Conservation (phyloP, 2,113 vertebrate species). For the Camelus dromedarius region DNA sequence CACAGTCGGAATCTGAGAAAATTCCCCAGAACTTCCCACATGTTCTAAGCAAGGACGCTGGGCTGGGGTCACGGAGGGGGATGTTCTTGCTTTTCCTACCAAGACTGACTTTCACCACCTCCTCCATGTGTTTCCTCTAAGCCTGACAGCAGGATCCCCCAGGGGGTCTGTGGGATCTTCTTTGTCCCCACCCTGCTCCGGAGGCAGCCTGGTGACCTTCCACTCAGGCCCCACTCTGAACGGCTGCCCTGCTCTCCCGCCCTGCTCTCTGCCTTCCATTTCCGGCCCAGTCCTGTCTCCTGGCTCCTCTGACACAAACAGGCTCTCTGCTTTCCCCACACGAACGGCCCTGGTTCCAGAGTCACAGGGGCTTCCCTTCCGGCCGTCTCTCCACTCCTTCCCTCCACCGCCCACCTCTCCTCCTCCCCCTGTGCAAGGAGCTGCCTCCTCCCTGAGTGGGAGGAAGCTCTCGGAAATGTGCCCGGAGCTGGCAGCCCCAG, state of each 20-base stretch:
- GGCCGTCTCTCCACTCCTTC: not conserved
- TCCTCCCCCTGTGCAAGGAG: not conserved
- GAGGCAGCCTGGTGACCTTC: not conserved
- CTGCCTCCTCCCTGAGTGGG: conserved; percentile 61
- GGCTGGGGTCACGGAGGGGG: not conserved
- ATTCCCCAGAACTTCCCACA: not conserved
- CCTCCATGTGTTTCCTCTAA: not conserved
- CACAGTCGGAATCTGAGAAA: not conserved
- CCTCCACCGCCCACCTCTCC: not conserved
- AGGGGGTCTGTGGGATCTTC: not conserved
- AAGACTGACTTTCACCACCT: not conserved
- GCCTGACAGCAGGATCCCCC: not conserved
- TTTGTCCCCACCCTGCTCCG: not conserved
- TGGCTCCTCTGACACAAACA: conserved; percentile 63
- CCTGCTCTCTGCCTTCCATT: conserved; percentile 4
- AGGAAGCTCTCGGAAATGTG: conserved; percentile 70
- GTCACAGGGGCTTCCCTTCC: conserved; percentile 28
- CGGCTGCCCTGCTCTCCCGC: not conserved
- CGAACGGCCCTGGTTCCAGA: not conserved
- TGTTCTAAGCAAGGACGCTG: not conserved
- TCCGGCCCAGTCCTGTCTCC: not conserved
- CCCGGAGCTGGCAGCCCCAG: conserved; percentile 70
- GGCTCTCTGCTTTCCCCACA: not conserved
- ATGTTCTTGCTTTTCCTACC: not conserved
- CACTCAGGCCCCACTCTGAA: not conserved